These are phyloP conservation scores for Stichopus chloronotus DNA, from an alignment of 35 echinoderm and acorn worm species.

Conservation along the genomic window DNA sequence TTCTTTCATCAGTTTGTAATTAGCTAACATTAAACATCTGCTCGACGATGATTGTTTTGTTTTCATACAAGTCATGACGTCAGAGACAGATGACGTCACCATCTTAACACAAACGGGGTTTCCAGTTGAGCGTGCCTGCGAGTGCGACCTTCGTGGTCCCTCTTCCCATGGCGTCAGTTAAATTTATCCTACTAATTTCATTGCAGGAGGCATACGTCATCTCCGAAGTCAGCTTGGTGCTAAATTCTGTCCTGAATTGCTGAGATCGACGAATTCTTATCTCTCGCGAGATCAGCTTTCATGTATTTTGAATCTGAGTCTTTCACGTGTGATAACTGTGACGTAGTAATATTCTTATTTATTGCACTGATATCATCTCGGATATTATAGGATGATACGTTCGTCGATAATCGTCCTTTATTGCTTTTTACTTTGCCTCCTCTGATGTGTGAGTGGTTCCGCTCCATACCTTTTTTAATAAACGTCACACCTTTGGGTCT, in stretches of 20 bases:
- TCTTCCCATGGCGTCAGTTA: slow-evolving; percentile 59
- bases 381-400: too few species aligned
- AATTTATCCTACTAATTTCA: slow-evolving; percentile 37
- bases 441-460: too few species aligned
- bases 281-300: background rate
- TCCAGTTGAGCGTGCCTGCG: slow-evolving; percentile 47
- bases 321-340: background rate
- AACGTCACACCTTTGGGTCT: too few species aligned
- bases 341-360: background rate
- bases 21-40: slow-evolving; percentile 83
- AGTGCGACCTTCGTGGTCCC: slow-evolving; percentile 91
- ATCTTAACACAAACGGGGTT: slow-evolving; percentile 77
- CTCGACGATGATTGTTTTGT: slow-evolving; percentile 16
- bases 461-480: too few species aligned
- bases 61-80: slow-evolving; percentile 73
- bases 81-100: slow-evolving; percentile 81
- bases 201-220: slow-evolving; percentile 8
- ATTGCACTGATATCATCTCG: too few species aligned
- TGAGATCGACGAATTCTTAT: background rate
- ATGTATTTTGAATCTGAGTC: too few species aligned
- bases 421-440: too few species aligned
- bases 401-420: too few species aligned
- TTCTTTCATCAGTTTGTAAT: slow-evolving; percentile 95
- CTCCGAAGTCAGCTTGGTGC: background rate
- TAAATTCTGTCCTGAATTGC: background rate